Evolutionary conservation across 2,113 vertebrate genomes (phyloP).

Genomic region (Daboia siamensis): DNA sequence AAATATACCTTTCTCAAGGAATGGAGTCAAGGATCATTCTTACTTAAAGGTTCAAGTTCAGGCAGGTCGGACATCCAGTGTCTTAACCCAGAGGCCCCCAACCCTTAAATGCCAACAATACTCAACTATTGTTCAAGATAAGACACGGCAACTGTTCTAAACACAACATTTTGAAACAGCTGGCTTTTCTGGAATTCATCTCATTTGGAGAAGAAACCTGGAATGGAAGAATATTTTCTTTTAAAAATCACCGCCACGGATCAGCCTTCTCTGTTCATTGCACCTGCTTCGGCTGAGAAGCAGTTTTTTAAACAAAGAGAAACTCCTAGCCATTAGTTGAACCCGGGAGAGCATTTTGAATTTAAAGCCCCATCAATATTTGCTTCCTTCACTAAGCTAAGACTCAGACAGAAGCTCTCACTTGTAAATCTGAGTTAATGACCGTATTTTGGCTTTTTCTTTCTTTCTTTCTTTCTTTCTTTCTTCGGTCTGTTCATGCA

Average conservation of each 20-base stretch:
- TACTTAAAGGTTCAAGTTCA: no score
- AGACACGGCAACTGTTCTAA: constrained; percentile 12
- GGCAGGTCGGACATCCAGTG: no score
- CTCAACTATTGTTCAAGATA: background rate
- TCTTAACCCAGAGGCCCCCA: no score
- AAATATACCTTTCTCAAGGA: no score
- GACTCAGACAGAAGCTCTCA: background rate
- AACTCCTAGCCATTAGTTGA: background rate
- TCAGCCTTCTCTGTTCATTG: background rate
- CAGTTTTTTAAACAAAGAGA: background rate
- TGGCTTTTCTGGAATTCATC: background rate
- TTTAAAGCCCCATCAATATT: background rate
- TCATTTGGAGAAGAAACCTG: constrained; percentile 16
- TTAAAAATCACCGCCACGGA: background rate
- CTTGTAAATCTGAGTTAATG: background rate
- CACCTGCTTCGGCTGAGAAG: background rate
- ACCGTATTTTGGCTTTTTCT: background rate
- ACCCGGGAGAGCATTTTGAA: background rate
- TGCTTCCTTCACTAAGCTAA: background rate
- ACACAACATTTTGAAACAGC: background rate
- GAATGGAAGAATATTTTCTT: constrained; percentile 12
- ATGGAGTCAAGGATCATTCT: no score
- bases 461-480: fast-evolving
- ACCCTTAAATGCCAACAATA: constrained; percentile 6
- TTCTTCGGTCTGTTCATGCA: background rate